These are phyloP conservation scores for Calephelis nemesis DNA, from an alignment of 1,140 invertebrate species.

Conservation along the genomic window DNA sequence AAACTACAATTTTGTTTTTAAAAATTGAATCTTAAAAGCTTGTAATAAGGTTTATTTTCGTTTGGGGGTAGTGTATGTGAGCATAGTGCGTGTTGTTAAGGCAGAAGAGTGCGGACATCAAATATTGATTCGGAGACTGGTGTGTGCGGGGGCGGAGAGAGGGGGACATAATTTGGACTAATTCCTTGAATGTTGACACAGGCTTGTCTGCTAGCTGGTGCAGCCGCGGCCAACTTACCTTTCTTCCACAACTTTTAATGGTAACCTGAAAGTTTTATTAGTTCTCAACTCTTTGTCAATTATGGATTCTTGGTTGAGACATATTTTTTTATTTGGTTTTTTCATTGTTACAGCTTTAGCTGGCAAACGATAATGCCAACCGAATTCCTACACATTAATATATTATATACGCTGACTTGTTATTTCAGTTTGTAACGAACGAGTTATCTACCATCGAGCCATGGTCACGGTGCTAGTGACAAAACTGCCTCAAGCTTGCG, in stretches of 20 bases:
- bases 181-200: conserved; percentile 73
- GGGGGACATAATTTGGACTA: conserved; percentile 75
- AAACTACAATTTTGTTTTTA: not conserved
- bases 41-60: conserved; percentile 30
- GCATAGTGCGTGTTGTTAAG: conserved; percentile 74
- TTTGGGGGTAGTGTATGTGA: conserved; percentile 41
- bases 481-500: too few relatives aligned
- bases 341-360: too few relatives aligned
- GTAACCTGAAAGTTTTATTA: conserved; percentile 42
- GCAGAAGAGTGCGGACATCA: conserved; percentile 77
- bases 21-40: conserved; percentile 21
- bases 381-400: too few relatives aligned
- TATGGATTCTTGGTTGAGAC: conserved; percentile 3
- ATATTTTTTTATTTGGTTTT: not conserved
- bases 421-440: too few relatives aligned
- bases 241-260: conserved; percentile 59
- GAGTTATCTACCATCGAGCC: too few relatives aligned
- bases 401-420: too few relatives aligned
- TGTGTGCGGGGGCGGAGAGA: conserved; percentile 42
- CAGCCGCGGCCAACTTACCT: conserved; percentile 55
- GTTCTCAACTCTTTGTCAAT: conserved; percentile 24
- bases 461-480: too few relatives aligned
- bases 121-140: conserved; percentile 75
- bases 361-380: too few relatives aligned
- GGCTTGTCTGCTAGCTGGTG: conserved; percentile 64